Evolutionary conservation across 1,140 invertebrate genomes (phyloP), one percentile per base, ranked within the genome.

Genomic region (Batillaria attramentaria): DNA sequence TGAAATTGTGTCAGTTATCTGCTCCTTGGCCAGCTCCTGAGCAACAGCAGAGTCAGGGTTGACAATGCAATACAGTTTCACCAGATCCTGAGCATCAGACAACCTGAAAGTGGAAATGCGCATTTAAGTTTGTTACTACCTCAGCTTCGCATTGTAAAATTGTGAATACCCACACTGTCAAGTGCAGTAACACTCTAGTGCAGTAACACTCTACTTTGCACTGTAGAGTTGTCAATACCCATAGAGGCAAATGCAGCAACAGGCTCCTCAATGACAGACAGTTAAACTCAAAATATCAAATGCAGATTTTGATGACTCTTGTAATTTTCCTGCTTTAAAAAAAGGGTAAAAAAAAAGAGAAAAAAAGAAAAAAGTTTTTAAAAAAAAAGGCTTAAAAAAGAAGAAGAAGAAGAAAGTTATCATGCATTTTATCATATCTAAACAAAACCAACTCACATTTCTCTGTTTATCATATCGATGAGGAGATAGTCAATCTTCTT

Each of bases 401-500:
- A 46, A 28, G 13, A 33, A 79, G n/a, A n/a, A n/a, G n/a, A n/a
- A n/a, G n/a, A n/a, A n/a, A n/a, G n/a, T n/a, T n/a, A n/a, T n/a
- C n/a, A n/a, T n/a, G n/a, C n/a, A n/a, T n/a, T n/a, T n/a, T n/a
- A n/a, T n/a, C n/a, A n/a, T n/a, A n/a, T n/a, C n/a, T 20, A 41
- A 73, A n/a, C n/a, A 41, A 20, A 31, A 70, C 1, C 43, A 33
- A 88, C 88, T 85, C 84, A 90, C 89, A 85, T 54, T 41, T 88
- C 79, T 77, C 84, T 81, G 39, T 84, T 77, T 20, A 90, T 62
- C 86, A 95, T 92, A 81, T 96, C 94, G 20, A 95, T 87, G 37
- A 99, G 90, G 0, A 99, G 91, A 84, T 94, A 93, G 87, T 97
- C 95, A 73, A 97, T 94, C 70, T 94, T 94, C 83, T 94, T 94